Evolutionary conservation across 2,888 invertebrate species (phyloP).

Genomic region (Poecilobothrus nobilitatus): DNA sequence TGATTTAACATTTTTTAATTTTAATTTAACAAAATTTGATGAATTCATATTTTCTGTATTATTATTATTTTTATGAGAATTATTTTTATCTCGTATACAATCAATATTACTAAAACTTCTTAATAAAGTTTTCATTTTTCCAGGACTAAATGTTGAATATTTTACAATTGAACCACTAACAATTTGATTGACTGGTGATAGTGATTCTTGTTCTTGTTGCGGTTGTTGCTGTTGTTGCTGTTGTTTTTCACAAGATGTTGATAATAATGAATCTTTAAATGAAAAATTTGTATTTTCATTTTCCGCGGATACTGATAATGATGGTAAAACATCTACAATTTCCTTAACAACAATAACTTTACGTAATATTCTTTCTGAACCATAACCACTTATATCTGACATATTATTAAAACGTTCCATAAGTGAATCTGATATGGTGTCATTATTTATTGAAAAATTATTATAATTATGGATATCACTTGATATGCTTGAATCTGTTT

Average conservation of each 20-base stretch:
- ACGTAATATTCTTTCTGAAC: constrained; percentile 23
- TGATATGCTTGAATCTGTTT: constrained; percentile 24
- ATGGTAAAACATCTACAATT: constrained; percentile 13
- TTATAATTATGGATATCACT: constrained; percentile 19
- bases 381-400: constrained; percentile 44
- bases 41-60: neutral
- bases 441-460: constrained; percentile 37
- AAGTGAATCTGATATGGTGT: constrained; percentile 56
- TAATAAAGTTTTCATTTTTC: neutral
- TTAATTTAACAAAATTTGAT: neutral
- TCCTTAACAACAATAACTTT: constrained; percentile 24
- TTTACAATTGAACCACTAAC: neutral
- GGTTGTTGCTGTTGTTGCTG: neutral
- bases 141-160: constrained; percentile 4
- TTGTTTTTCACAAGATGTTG: neutral
- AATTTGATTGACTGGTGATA: neutral
- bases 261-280: neutral
- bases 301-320: neutral
- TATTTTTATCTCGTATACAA: neutral
- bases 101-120: neutral
- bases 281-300: neutral
- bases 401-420: constrained; percentile 62
- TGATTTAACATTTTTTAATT: neutral
- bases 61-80: neutral
- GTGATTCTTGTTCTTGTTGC: neutral